Base-by-base conservation (phyloP, 2,113 vertebrate genomes). In the Corynorhinus townsendii region DNA sequence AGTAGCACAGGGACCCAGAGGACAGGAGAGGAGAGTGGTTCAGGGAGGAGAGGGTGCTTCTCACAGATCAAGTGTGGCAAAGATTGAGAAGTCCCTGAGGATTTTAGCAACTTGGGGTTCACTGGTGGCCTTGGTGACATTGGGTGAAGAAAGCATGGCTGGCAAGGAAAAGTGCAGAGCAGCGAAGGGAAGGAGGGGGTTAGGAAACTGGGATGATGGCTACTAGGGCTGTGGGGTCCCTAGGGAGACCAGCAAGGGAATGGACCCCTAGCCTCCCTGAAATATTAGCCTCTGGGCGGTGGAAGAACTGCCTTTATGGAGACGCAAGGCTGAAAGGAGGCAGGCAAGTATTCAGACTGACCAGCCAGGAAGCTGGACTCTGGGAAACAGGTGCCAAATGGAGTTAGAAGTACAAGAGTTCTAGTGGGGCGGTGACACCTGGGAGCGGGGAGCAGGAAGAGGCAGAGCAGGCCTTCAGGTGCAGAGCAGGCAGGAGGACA, bases 311-410 rank as follows among this genome's bases (percentile, higher is more conserved):
- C 35, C n/a, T 14, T 19, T n/a, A 5, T 17, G 12, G 4, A 88
- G 26, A 64, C 0, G 0, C 17, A 33, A 14, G 56, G n/a, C 47
- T 9, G 24, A 7, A 26, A 38, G 2, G 16, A 6, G 10, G 52
- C 15, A 11, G 52, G 40, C 1, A 62, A 47, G 10, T 43, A n/a
- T 12, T 10, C 68, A 30, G 30, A 38, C 45, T 3, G 52, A 59
- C 66, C 16, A 82, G 35, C 28, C 81, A 30, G 81, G 52, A 80
- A 62, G 43, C 19, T 1, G 2, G 19, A 43, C 54, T 66, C 56
- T 20, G 30, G 75, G 68, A 89, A n/a, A 52, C 81, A 79, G 87
- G 40, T 45, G 24, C 24, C 2, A 66, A 56, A 68, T 7, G 9
- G 45, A 68, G 22, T n/a, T 17, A 49, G 59, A 49, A 64, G 30